Evolutionary conservation across 2,113 vertebrate species (phyloP).

Genomic region (Trematocara stigmaticum): DNA sequence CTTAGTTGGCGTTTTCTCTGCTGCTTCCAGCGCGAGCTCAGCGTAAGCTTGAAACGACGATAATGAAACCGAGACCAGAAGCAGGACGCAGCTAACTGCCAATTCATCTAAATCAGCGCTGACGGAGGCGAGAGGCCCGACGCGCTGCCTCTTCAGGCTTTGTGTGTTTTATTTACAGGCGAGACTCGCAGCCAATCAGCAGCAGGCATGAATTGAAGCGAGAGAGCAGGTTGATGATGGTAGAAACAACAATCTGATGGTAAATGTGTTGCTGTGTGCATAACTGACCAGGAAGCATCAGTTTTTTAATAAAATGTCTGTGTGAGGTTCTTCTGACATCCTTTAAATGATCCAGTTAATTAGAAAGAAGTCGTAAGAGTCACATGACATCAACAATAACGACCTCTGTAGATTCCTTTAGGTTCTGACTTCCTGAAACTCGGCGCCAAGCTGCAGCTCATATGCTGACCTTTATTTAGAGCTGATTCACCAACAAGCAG

Average conservation of each 20-base stretch:
- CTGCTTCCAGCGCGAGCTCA: not conserved
- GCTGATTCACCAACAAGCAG: not conserved
- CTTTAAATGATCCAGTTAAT: fast-evolving
- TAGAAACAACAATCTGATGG: not conserved
- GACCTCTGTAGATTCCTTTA: not conserved
- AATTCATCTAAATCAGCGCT: fast-evolving
- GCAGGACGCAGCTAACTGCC: fast-evolving
- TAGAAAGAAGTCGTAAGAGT: not conserved
- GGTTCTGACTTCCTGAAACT: not conserved
- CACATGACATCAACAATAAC: not conserved
- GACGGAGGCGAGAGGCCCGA: not conserved
- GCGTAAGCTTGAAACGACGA: not conserved
- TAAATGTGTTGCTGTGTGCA: not conserved
- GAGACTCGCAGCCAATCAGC: not conserved
- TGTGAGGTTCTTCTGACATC: too few relatives aligned
- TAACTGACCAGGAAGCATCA: not conserved
- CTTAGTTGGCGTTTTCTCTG: fast-evolving
- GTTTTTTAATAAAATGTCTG: not conserved
- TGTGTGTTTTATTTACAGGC: not conserved
- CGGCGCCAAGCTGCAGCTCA: not conserved
- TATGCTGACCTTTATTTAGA: not conserved
- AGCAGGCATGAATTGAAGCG: not conserved
- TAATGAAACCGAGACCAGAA: not conserved
- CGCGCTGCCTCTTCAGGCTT: not conserved
- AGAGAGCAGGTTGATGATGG: not conserved